These are phyloP conservation scores for Pectinophora gossypiella DNA, from an alignment of 1,140 invertebrate species.

Conservation along the genomic window DNA sequence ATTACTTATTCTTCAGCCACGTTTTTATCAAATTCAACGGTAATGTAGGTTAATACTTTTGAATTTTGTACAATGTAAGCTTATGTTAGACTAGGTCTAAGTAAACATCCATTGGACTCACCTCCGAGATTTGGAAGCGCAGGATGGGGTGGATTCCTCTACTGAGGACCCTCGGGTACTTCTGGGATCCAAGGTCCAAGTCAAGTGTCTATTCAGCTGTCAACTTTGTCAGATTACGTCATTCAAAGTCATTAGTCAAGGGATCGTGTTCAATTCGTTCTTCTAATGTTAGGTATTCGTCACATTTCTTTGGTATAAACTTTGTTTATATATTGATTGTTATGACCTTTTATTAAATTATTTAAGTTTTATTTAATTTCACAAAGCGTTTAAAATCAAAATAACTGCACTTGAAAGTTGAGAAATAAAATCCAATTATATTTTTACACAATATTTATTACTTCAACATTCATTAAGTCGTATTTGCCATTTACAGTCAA, in stretches of 20 bases:
- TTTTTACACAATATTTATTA: constrained; percentile 42
- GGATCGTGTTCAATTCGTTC: too few relatives aligned
- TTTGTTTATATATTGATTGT: neutral
- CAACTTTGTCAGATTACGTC: neutral
- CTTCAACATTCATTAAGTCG: constrained; percentile 60
- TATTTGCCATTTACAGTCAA: constrained; percentile 68
- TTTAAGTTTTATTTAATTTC: neutral
- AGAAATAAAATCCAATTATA: neutral
- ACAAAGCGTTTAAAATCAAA: too few relatives aligned
- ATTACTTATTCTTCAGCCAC: too few relatives aligned
- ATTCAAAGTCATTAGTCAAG: neutral
- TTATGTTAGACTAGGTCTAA: too few relatives aligned
- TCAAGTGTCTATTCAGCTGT: too few relatives aligned
- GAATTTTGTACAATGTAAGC: neutral
- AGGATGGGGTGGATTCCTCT: neutral
- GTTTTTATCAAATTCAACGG: too few relatives aligned
- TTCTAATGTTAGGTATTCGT: too few relatives aligned
- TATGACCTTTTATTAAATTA: neutral
- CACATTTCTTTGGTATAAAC: too few relatives aligned
- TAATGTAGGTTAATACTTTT: too few relatives aligned
- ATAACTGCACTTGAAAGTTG: neutral
- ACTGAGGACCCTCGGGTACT: neutral
- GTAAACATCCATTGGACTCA: neutral
- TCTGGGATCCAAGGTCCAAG: neutral
- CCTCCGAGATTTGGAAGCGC: neutral